Evolutionary conservation across 2,888 invertebrate genomes (phyloP), one percentile per base, ranked within the genome.

Genomic region (Schizaphis graminum): DNA sequence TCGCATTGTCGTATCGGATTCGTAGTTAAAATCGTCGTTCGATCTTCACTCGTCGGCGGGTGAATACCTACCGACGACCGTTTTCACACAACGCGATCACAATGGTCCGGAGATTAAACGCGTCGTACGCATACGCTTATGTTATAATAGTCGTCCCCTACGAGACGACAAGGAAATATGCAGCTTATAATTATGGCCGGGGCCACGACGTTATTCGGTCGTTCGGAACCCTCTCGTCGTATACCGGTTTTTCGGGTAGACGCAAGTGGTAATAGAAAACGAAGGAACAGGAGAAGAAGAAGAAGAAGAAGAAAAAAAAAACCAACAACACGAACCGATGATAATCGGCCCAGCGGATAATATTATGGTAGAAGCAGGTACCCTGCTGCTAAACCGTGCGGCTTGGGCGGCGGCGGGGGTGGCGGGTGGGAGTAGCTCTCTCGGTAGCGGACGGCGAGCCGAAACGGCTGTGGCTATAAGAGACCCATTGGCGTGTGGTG

Each of bases 161-260:
- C 35, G 35, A 35, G 35, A 35, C 35, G 77, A 35, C 77, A 8
- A 21, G 77, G 21, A 77, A 77, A 35, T 77, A 77, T 77, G 77
- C 77, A 35, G 35, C 35, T 77, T 77, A 77, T 57, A 26, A n/a
- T n/a, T 49, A 53, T 53, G 21, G 77, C 21, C 21, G 35, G 77
- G 67, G 77, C 77, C 35, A 77, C 77, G 8, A 77, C 77, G 8
- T 77, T 41, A 77, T 35, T 77, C 35, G 35, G 77, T 41, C 35
- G 77, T 26, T 44, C 7, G 11, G 85, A 10, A 85, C 85, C 85
- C 85, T 85, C 53, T 49, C 85, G 3, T 44, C 41, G 41, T 44
- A 26, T 85, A 85, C 85, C 85, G 85, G 85, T 85, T 85, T 85
- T 85, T 85, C 44, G 85, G 44, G 85, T 10, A 26, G 44, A 85